These are phyloP conservation scores for Cryptoblepharus egeriae DNA, from an alignment of 2,797 vertebrate genomes.

Conservation along the genomic window DNA sequence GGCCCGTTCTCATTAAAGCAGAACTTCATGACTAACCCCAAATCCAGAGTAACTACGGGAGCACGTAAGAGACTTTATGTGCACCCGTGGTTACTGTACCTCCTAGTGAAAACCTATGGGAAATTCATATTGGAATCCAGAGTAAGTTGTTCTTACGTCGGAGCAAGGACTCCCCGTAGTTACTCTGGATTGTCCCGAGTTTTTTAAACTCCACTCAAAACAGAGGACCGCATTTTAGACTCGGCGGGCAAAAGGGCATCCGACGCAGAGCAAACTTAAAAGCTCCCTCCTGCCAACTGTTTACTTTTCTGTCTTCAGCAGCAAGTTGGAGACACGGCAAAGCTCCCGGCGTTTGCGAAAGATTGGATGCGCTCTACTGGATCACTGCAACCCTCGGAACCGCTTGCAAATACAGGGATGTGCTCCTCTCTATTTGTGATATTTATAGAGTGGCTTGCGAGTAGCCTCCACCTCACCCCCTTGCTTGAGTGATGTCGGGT, in stretches of 20 bases:
- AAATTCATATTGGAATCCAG: too few relatives aligned
- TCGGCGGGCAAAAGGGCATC: not conserved
- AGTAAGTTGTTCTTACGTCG: too few relatives aligned
- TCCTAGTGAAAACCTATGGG: too few relatives aligned
- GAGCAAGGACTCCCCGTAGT: too few relatives aligned
- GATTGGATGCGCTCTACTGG: not conserved
- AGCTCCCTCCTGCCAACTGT: slow-evolving; percentile 12
- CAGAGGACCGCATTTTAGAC: not conserved
- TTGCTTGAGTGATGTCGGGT: not conserved
- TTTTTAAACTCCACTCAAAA: too few relatives aligned
- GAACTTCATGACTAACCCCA: accelerated
- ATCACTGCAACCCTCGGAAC: accelerated
- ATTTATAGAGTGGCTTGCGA: not conserved
- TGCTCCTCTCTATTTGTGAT: not conserved
- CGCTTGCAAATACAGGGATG: not conserved
- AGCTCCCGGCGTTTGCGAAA: accelerated
- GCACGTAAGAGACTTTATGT: too few relatives aligned
- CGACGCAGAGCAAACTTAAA: accelerated
- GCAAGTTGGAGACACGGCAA: not conserved
- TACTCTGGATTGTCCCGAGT: too few relatives aligned
- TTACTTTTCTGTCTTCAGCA: not conserved
- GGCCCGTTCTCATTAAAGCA: not conserved
- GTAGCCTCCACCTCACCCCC: not conserved
- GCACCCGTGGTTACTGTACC: too few relatives aligned
- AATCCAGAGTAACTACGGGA: too few relatives aligned